Conservation (phyloP, 2,797 vertebrate genomes). For the Brotula barbata region DNA sequence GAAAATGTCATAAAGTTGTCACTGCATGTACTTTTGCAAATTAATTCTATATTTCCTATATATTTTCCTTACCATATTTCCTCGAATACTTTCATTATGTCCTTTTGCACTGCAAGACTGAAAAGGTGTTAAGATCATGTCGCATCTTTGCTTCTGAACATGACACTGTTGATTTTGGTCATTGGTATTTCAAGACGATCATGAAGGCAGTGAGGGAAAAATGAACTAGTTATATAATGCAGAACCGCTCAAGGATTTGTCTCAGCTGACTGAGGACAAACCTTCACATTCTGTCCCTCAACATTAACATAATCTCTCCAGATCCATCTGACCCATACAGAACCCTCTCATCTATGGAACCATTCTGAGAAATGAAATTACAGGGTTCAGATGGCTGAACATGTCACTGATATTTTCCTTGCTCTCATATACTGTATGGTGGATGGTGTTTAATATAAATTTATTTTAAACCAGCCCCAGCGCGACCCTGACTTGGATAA, state of each 20-base stretch:
- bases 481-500: too few relatives aligned
- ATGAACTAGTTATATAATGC: slow-evolving; percentile 60
- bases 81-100: not conserved
- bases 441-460: slow-evolving; percentile 44
- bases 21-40: too few relatives aligned
- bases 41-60: too few relatives aligned
- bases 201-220: slow-evolving; percentile 46
- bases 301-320: slow-evolving; percentile 71
- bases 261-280: slow-evolving; percentile 66
- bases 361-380: slow-evolving; percentile 58
- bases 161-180: slow-evolving; percentile 27
- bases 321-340: slow-evolving; percentile 65
- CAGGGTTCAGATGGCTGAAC: slow-evolving; percentile 55
- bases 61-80: too few relatives aligned
- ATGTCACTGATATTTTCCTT: slow-evolving; percentile 48
- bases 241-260: slow-evolving; percentile 63
- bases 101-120: not conserved
- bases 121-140: not conserved
- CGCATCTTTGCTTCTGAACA: slow-evolving; percentile 14
- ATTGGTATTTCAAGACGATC: slow-evolving; percentile 45
- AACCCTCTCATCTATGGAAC: slow-evolving; percentile 51
- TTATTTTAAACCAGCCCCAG: too few relatives aligned
- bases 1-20: too few relatives aligned
- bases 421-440: slow-evolving; percentile 22
- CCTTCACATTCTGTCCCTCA: slow-evolving; percentile 58